Percentiles rank a stretch among this genome's conserved stretches.
phyloP scores from a whole-genome alignment of 1,140 invertebrate species.

The Lerema accius region DNA sequence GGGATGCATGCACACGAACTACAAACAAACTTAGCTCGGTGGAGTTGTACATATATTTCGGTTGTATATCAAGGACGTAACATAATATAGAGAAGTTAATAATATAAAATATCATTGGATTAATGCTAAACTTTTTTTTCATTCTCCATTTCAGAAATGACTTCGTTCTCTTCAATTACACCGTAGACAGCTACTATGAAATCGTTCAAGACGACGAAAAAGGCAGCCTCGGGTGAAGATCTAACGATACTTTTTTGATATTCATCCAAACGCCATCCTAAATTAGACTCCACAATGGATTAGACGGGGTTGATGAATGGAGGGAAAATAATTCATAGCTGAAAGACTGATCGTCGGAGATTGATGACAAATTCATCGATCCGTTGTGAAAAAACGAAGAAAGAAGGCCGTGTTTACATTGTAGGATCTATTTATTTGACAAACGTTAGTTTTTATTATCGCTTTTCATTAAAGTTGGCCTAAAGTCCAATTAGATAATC shows the following conservation, averaged over 20 bases:
- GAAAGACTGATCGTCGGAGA: slow-evolving; percentile 62
- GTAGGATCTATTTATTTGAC: slow-evolving; percentile 3
- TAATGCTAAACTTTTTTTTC: no score
- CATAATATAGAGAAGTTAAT: no score
- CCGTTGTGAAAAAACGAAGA: slow-evolving; percentile 33
- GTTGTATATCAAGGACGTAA: no score
- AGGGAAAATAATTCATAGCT: slow-evolving; percentile 42
- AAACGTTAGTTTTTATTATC: neutral
- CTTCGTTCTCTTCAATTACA: slow-evolving; percentile 93
- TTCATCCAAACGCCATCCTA: slow-evolving; percentile 38
- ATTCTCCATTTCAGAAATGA: slow-evolving; percentile 88
- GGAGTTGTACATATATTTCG: no score
- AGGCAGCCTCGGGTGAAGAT: slow-evolving; percentile 60
- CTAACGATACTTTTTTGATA: slow-evolving; percentile 32
- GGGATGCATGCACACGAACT: no score
- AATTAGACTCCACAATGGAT: slow-evolving; percentile 35
- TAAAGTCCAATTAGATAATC: no score
- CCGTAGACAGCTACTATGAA: slow-evolving; percentile 88
- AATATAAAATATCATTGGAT: no score
- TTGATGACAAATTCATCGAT: slow-evolving; percentile 53
- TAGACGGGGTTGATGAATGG: slow-evolving; percentile 41
- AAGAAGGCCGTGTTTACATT: slow-evolving; percentile 22
- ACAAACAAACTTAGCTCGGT: no score
- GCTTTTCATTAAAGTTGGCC: neutral
- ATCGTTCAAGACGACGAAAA: slow-evolving; percentile 83